A percentile compares a stretch with the other conserved stretches of the same genome.
Conservation (phyloP, 2,113 vertebrate genomes). For the Onychostoma macrolepis region DNA sequence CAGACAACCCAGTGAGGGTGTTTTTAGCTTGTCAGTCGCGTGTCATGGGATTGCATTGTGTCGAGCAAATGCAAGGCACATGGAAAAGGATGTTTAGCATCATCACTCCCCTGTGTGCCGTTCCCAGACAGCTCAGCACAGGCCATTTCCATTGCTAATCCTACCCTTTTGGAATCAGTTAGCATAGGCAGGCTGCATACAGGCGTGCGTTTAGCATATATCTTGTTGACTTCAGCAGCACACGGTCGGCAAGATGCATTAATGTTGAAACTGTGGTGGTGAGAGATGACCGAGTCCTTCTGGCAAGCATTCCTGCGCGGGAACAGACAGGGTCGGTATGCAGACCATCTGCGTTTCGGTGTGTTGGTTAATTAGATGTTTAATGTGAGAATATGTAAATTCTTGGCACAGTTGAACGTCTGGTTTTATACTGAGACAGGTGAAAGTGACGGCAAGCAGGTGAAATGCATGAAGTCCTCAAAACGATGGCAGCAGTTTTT, state of each 20-base stretch:
- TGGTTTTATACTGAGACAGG: neutral
- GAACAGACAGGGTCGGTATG: constrained; percentile 55
- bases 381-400: constrained; percentile 4
- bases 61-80: constrained; percentile 37
- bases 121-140: constrained; percentile 59
- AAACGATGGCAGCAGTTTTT: neutral
- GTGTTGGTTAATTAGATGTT: constrained; percentile 7
- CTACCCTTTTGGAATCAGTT: constrained; percentile 63
- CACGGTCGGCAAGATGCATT: constrained; percentile 61
- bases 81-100: constrained; percentile 60
- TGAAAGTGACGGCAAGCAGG: neutral
- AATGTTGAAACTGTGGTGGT: constrained; percentile 53
- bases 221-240: constrained; percentile 63
- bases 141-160: constrained; percentile 72
- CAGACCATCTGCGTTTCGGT: constrained; percentile 42
- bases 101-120: constrained; percentile 61
- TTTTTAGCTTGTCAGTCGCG: constrained; percentile 36
- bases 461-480: neutral
- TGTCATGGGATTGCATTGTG: constrained; percentile 49
- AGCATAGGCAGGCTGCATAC: constrained; percentile 51
- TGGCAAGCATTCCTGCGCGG: constrained; percentile 48
- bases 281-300: constrained; percentile 48
- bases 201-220: constrained; percentile 65
- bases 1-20: constrained; percentile 24
- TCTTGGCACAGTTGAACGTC: neutral